Base-by-base conservation (phyloP, 92 coral and sea anemone species). In the Siderastrea radians region DNA sequence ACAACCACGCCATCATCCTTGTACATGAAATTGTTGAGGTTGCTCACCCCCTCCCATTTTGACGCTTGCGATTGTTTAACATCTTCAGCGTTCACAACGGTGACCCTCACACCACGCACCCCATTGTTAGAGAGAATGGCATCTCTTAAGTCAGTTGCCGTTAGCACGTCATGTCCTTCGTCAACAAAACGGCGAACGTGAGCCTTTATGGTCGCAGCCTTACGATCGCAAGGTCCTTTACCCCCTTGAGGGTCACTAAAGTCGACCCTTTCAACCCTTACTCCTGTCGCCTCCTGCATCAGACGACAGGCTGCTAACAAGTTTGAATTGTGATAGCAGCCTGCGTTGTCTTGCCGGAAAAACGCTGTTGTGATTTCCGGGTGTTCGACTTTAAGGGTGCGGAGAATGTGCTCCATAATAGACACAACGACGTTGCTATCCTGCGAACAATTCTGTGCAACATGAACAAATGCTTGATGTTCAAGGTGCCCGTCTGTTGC, bases 61-160 rank as follows among this genome's bases (percentile, higher is more conserved):
- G 17, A 46, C 7, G 88, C 80, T 49, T 52, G 66, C 8, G 38
- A 26, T 26, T 26, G 66, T 17, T 59, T 51, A 16, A 58, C 12
- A 26, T 6, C 17, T 14, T 11, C 80, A 61, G 38, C n/a, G 68
- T 90, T 85, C 53, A 85, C 87, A 2, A 92, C 78, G 38, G 87
- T 76, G 60, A 92, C 95, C 43, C 87, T 49, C 19, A 84, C 93
- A 38, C 93, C 93, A 62, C 84, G 88, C 53, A 92, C 83, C 11
- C 95, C 95, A 57, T 63, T 66, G 66, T 86, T 72, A 14, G 91
- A 92, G 14, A 77, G 38, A 38, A 92, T 90, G 73, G 93, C 95
- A 69, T 90, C 85, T 59, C 64, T 55, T 1, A 92, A 48, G 77
- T 92, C 88, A 67, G 59, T 72, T 26, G 95, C 91, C 55, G 86